phyloP scores from a whole-genome alignment of 2,797 vertebrate species.

The Moxostoma hubbsi region DNA sequence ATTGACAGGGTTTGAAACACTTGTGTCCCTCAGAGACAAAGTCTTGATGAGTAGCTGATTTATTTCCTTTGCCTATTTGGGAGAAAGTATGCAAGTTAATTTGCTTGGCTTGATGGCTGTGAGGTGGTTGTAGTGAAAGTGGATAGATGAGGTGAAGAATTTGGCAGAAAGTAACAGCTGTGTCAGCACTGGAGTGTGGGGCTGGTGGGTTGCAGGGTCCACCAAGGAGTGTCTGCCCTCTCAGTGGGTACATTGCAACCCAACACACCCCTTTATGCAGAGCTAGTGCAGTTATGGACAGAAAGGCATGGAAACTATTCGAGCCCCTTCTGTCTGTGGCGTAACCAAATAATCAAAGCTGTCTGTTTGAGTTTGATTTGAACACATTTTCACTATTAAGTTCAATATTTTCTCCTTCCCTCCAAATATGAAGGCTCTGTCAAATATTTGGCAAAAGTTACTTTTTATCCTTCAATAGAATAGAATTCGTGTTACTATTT shows the following conservation, averaged over 20 bases:
- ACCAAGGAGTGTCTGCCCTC: conserved; percentile 10
- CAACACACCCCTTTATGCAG: conserved; percentile 45
- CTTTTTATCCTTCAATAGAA: conserved; percentile 5
- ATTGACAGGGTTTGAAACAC: too few species aligned
- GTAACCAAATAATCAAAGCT: conserved; percentile 24
- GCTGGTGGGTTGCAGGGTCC: conserved; percentile 30
- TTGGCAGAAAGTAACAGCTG: conserved; percentile 73
- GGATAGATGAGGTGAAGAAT: conserved; percentile 57
- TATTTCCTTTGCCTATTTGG: conserved; percentile 88
- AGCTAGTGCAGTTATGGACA: conserved; percentile 13
- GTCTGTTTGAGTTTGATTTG: conserved; percentile 27
- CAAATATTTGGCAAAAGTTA: conserved; percentile 26
- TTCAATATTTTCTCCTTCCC: conserved; percentile 25
- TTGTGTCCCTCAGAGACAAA: too few species aligned
- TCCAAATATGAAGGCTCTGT: conserved; percentile 33
- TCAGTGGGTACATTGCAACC: conserved; percentile 42
- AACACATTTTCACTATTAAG: conserved; percentile 38
- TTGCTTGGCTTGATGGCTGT: conserved; percentile 58
- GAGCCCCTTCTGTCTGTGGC: conserved; percentile 6
- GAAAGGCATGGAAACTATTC: conserved; percentile 28
- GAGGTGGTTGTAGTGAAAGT: conserved; percentile 16
- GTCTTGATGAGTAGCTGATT: conserved; percentile 74
- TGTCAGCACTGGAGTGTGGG: conserved; percentile 76
- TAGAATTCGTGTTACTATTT: conserved; percentile 3
- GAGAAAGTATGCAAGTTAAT: conserved; percentile 84